Percentiles rank a stretch among this genome's conserved stretches.
These are phyloP conservation scores for Antitype chi DNA, from an alignment of 2,888 invertebrate genomes.

Conservation along the genomic window DNA sequence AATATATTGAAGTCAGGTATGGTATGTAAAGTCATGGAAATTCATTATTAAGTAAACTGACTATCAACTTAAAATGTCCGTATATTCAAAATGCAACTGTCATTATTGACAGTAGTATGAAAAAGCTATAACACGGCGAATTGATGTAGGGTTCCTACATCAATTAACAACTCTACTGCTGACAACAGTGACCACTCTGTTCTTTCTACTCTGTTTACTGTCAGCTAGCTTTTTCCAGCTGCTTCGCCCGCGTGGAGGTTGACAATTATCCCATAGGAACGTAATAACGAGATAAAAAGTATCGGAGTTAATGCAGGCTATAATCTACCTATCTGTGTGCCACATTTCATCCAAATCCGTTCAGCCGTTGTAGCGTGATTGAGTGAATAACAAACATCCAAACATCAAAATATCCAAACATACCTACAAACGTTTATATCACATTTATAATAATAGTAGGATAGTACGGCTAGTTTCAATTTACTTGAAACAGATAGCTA, in stretches of 20 bases:
- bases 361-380: background rate
- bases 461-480: no score
- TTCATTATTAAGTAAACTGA: background rate
- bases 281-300: background rate
- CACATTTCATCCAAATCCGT: background rate
- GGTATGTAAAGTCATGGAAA: background rate
- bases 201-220: no score
- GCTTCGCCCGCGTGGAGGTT: background rate
- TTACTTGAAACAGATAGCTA: no score
- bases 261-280: no score
- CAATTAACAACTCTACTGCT: no score
- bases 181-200: no score
- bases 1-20: background rate
- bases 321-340: background rate
- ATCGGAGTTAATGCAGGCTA: background rate
- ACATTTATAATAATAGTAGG: no score
- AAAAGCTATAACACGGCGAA: background rate
- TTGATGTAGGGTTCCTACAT: background rate
- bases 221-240: no score
- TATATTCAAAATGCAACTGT: background rate
- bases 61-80: background rate
- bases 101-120: background rate
- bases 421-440: no score
- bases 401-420: no score
- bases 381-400: background rate